Evolutionary conservation across 2,797 vertebrate species (phyloP), one percentile per base, ranked within the genome.

Genomic region (Falco columbarius): DNA sequence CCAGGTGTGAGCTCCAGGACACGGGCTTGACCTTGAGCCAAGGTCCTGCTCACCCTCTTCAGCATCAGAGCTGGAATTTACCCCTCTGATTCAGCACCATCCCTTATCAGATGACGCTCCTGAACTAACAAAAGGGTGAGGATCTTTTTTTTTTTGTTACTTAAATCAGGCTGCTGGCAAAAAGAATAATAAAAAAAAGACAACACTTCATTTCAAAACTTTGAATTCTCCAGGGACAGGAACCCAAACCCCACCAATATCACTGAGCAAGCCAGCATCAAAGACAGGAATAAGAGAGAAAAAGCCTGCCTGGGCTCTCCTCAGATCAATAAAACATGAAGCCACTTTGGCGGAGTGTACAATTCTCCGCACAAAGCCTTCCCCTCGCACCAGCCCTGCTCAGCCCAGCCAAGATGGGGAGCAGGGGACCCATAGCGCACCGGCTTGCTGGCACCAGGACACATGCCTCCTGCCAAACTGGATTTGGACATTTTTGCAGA

Each of bases 1-100:
- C 36, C 36, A 1, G 71, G 52, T 3, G 0, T 2, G 30, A 71
- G 38, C 62, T 52, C 17, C 1, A 61, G 67, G 70, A 13, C 17
- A 0, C 0, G 7, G 47, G 24, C 20, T 26, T 8, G 19, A 20
- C 36, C 3, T 21, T 47, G 61, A 27, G 29, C 38, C 58, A 23
- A 49, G 58, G 46, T 81, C n/a, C 36, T 36, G 56, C 84, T 8
- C 30, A 20, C 9, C 32, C 61, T 4, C n/a, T 9, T 5, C 42
- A 9, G 58, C 2, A 0, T 1, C 44, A n/a, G 67, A 58, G 47
- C 56, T n/a, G 51, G 29, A 20, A 3, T 47, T 6, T 2, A 10
- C 4, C 73, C 29, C 17, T 40, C 21, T 8, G 5, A 2, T 27
- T 18, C 63, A 34, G 70, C 77, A 77, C n/a, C 51, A 26, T 16